A percentile compares a stretch with the other conserved stretches of the same genome.
Evolutionary conservation across 2,888 invertebrate genomes (phyloP).

Genomic region (Furcula furcula): DNA sequence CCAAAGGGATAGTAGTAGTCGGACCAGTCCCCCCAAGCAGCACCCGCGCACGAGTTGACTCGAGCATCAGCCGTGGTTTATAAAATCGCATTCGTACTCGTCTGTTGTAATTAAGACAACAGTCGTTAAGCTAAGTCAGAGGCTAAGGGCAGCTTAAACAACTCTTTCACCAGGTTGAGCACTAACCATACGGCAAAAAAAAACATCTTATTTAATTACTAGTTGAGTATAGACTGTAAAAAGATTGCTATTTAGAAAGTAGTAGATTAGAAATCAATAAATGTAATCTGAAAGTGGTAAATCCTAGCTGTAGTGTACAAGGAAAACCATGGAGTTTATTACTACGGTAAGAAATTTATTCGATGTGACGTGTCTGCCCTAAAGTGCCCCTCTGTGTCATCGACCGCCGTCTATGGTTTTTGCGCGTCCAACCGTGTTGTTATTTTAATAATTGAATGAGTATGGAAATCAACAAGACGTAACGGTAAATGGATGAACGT

Average conservation of each 20-base stretch:
- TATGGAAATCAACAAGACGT: constrained; percentile 62
- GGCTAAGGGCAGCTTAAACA: no score
- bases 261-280: constrained; percentile 10
- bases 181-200: no score
- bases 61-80: no score
- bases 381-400: constrained; percentile 76
- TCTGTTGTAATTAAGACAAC: no score
- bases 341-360: constrained; percentile 47
- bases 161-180: no score
- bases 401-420: constrained; percentile 74
- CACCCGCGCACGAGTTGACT: no score
- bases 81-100: no score
- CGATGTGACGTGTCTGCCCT: constrained; percentile 72
- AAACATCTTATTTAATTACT: no score
- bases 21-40: no score
- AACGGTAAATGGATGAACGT: constrained; percentile 51
- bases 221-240: no score
- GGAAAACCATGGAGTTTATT: constrained; percentile 48
- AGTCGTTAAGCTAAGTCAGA: no score
- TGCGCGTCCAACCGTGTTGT: constrained; percentile 72
- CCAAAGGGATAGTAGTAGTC: no score
- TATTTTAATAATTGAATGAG: constrained; percentile 77
- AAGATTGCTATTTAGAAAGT: constrained; percentile 8
- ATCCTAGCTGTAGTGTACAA: constrained; percentile 17
- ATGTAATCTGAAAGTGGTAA: constrained; percentile 12